These are phyloP conservation scores for Drosophila macrospina DNA, from an alignment of 2,888 invertebrate species.

Conservation along the genomic window DNA sequence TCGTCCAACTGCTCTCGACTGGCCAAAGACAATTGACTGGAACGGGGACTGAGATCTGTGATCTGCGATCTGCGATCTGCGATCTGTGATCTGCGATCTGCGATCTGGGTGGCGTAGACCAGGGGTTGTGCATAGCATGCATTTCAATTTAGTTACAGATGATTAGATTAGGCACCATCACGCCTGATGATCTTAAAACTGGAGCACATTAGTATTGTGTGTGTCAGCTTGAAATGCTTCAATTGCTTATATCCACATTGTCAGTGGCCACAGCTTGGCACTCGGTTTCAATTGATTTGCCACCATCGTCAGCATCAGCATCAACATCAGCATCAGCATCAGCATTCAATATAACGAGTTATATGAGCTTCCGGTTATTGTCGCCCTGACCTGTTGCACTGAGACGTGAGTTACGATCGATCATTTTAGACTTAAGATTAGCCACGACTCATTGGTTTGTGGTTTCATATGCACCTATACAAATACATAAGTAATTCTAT, in stretches of 20 bases:
- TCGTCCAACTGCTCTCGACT: constrained; percentile 35
- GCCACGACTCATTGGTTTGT: no score
- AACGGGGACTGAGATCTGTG: background rate
- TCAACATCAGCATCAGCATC: background rate
- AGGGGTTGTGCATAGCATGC: constrained; percentile 14
- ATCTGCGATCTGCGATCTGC: background rate
- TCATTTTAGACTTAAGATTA: background rate
- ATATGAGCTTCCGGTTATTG: constrained; percentile 40
- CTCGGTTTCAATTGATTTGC: constrained; percentile 70
- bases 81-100: no score
- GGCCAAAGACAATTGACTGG: constrained; percentile 45
- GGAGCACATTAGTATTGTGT: constrained; percentile 5
- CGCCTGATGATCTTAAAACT: constrained; percentile 33
- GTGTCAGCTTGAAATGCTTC: constrained; percentile 60
- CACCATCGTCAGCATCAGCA: constrained; percentile 22
- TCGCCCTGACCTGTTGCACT: constrained; percentile 29
- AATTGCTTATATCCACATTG: constrained; percentile 50
- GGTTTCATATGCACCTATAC: no score
- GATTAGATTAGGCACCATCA: constrained; percentile 56
- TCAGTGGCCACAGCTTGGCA: constrained; percentile 6
- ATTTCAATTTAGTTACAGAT: constrained; percentile 46
- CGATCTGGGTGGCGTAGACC: background rate
- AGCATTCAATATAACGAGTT: constrained; percentile 21
- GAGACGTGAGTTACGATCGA: background rate
- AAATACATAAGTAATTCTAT: no score